These are phyloP conservation scores for Leptinotarsa haldemani DNA, from an alignment of 2,888 invertebrate genomes.

Conservation along the genomic window DNA sequence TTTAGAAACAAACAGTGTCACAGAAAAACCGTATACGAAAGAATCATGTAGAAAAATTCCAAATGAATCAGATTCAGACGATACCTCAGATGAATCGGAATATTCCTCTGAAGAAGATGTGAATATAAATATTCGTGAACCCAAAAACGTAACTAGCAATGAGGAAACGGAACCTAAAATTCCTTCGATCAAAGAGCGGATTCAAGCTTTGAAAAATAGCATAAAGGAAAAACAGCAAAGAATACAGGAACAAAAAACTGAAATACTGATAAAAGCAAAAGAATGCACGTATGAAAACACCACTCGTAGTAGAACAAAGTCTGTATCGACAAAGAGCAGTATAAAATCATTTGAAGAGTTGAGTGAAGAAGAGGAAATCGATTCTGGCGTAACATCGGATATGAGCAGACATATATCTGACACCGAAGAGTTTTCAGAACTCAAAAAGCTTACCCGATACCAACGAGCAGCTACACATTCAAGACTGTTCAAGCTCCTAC, in stretches of 20 bases:
- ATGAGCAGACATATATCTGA: slow-evolving; percentile 77
- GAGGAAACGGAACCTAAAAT: slow-evolving; percentile 41
- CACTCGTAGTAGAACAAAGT: slow-evolving; percentile 48
- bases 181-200: slow-evolving; percentile 62
- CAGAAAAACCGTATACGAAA: background rate
- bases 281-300: slow-evolving; percentile 50
- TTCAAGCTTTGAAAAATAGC: slow-evolving; percentile 60
- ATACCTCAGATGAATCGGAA: slow-evolving; percentile 33
- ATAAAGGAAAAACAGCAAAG: slow-evolving; percentile 52
- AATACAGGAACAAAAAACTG: slow-evolving; percentile 48
- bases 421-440: slow-evolving; percentile 73
- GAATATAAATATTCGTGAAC: slow-evolving; percentile 23
- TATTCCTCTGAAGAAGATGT: slow-evolving; percentile 39
- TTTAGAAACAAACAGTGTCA: background rate
- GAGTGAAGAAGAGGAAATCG: slow-evolving; percentile 72
- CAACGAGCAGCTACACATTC: slow-evolving; percentile 80
- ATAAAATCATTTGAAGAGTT: slow-evolving; percentile 63
- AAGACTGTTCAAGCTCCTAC: slow-evolving; percentile 75
- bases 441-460: slow-evolving; percentile 72
- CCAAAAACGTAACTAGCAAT: slow-evolving; percentile 43
- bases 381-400: slow-evolving; percentile 79
- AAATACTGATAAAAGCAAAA: slow-evolving; percentile 53
- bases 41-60: background rate
- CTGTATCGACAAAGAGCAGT: slow-evolving; percentile 57
- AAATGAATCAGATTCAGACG: slow-evolving; percentile 23